Conservation (phyloP, 1,140 invertebrate genomes). For the Drosophila tristis region DNA sequence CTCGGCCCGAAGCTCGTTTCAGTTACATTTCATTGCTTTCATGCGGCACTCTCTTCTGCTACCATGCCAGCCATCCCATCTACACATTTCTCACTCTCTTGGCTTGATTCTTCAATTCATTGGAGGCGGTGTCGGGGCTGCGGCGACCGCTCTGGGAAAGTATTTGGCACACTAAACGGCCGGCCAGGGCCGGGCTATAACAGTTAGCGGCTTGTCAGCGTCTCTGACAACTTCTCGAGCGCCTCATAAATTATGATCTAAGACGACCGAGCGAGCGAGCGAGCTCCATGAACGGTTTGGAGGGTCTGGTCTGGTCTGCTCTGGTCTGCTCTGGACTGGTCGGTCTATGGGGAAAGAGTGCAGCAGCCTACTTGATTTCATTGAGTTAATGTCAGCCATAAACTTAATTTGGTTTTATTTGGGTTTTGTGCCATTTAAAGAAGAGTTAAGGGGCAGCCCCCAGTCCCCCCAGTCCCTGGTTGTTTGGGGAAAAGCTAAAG, state of each 20-base stretch:
- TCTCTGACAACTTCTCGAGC: constrained; percentile 12
- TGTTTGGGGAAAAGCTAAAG: too few relatives aligned
- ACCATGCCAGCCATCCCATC: not conserved
- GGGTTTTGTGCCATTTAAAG: too few relatives aligned
- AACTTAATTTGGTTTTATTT: too few relatives aligned
- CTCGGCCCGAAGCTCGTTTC: constrained; percentile 23
- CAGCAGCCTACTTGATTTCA: too few relatives aligned
- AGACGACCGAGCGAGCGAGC: constrained; percentile 20
- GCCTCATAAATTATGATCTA: constrained; percentile 47
- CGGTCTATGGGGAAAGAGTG: too few relatives aligned
- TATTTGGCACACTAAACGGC: constrained; percentile 79
- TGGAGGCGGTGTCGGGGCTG: constrained; percentile 47
- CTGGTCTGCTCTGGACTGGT: too few relatives aligned
- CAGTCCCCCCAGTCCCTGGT: too few relatives aligned
- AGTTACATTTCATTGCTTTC: constrained; percentile 61
- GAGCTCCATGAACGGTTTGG: constrained; percentile 14
- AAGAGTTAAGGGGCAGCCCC: too few relatives aligned
- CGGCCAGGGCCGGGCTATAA: constrained; percentile 60
- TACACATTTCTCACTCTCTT: constrained; percentile 10
- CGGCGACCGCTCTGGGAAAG: constrained; percentile 69
- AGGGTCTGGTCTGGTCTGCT: too few relatives aligned
- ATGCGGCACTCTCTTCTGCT: constrained; percentile 31
- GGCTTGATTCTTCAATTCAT: constrained; percentile 72
- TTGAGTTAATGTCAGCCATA: too few relatives aligned
- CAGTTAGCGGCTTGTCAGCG: constrained; percentile 59